Evolutionary conservation across 2,888 invertebrate genomes (phyloP).

Genomic region (Hirtodrosophila cameraria): DNA sequence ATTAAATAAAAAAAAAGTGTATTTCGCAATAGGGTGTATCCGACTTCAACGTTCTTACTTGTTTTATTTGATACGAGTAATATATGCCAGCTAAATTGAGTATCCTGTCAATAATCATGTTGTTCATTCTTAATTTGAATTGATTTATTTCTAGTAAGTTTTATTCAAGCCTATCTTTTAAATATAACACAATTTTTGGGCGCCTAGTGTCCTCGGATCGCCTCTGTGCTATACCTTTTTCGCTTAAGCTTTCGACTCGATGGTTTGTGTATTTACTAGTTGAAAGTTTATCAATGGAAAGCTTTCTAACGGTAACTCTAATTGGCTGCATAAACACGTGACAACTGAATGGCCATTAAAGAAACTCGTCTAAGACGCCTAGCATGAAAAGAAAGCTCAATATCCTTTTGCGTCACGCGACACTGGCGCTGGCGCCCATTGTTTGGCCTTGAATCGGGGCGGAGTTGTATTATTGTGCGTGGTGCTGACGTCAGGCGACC

Average conservation of each 20-base stretch:
- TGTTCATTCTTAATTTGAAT: too few species aligned
- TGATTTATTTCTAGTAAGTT: too few species aligned
- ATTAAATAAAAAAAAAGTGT: too few species aligned
- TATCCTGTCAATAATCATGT: too few species aligned
- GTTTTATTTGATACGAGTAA: too few species aligned
- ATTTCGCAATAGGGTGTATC: too few species aligned
- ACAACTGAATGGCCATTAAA: constrained; percentile 41
- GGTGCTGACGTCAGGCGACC: constrained; percentile 64
- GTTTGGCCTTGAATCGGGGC: constrained; percentile 67
- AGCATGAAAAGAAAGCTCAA: constrained; percentile 52
- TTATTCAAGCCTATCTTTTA: background rate
- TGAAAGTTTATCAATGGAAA: constrained; percentile 38
- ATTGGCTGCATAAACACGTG: constrained; percentile 71
- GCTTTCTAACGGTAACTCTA: constrained; percentile 50
- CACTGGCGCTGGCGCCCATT: constrained; percentile 53
- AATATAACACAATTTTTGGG: background rate
- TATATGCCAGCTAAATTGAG: too few species aligned
- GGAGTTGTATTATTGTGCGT: constrained; percentile 23
- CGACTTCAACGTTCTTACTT: too few species aligned
- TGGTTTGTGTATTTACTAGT: constrained; percentile 51
- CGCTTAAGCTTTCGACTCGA: background rate
- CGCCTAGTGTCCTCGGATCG: background rate
- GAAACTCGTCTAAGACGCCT: constrained; percentile 41
- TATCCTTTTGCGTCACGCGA: constrained; percentile 74
- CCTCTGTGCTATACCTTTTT: background rate